Evolutionary conservation across 2,888 invertebrate genomes (phyloP).

Genomic region (Metalampra italica): DNA sequence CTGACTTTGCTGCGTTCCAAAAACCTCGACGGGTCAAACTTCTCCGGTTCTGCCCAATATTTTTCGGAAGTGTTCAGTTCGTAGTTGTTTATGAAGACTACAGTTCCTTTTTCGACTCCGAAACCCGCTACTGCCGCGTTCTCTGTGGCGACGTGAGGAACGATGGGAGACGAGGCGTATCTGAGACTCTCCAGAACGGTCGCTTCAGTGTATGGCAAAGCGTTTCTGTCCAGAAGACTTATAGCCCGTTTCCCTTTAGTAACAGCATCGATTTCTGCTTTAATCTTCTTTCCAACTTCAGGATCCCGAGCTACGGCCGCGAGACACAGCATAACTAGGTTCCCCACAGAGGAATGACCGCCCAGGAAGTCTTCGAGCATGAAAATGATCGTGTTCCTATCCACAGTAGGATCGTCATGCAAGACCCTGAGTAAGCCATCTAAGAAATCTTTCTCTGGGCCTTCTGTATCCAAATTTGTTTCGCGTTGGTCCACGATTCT

Average conservation of each 20-base stretch:
- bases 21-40: conserved; percentile 88
- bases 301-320: conserved; percentile 83
- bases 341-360: conserved; percentile 92
- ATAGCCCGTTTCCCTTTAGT: conserved; percentile 78
- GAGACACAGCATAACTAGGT: conserved; percentile 87
- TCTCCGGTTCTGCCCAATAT: conserved; percentile 85
- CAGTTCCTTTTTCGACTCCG: conserved; percentile 85
- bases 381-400: conserved; percentile 87
- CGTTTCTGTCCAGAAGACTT: conserved; percentile 81
- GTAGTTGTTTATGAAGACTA: conserved; percentile 91
- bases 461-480: conserved; percentile 75
- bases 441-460: conserved; percentile 85
- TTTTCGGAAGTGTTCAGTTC: conserved; percentile 85
- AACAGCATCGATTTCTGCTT: conserved; percentile 82
- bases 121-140: conserved; percentile 85
- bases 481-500: conserved; percentile 82
- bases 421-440: conserved; percentile 87
- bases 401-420: conserved; percentile 81
- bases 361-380: conserved; percentile 93
- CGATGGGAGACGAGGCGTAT: conserved; percentile 91
- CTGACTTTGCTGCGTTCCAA: conserved; percentile 67
- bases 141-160: conserved; percentile 91
- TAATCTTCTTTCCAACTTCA: conserved; percentile 81
- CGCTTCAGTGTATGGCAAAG: conserved; percentile 89
- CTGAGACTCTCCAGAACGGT: conserved; percentile 88